Conservation (phyloP, 1,140 invertebrate genomes). For the Sipha flava region DNA sequence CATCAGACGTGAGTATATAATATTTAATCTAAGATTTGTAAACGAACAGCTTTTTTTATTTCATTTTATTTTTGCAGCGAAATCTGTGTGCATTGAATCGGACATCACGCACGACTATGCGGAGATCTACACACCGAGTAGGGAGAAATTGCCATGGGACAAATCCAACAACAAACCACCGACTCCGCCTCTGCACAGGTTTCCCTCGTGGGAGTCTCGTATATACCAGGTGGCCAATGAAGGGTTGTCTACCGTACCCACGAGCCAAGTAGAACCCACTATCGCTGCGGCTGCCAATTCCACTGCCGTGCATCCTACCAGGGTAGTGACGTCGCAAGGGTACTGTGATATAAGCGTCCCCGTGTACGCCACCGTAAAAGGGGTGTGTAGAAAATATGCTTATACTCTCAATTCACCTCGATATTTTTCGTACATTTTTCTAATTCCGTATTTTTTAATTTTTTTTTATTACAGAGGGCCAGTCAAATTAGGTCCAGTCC, state of each 20-base stretch:
- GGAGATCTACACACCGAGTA: constrained; percentile 86
- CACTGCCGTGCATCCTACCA: constrained; percentile 41
- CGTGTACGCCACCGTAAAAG: constrained; percentile 92
- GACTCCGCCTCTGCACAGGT: constrained; percentile 79
- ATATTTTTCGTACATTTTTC: neutral
- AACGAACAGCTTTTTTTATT: too few relatives aligned
- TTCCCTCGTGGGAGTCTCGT: constrained; percentile 88
- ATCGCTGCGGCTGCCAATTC: constrained; percentile 42
- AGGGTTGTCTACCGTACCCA: constrained; percentile 53
- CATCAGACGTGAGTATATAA: neutral
- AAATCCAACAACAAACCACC: constrained; percentile 54
- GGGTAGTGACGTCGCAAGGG: constrained; percentile 44
- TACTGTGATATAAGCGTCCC: constrained; percentile 83
- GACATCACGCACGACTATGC: constrained; percentile 76
- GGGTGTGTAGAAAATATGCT: constrained; percentile 50
- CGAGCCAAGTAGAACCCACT: constrained; percentile 44
- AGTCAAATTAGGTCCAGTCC: constrained; percentile 92
- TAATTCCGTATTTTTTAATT: neutral
- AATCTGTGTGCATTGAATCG: constrained; percentile 40
- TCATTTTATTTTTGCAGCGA: constrained; percentile 32
- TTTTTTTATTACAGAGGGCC: constrained; percentile 59
- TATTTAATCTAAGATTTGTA: neutral
- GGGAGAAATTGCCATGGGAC: constrained; percentile 51
- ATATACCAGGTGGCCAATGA: constrained; percentile 84
- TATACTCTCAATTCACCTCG: neutral